phyloP scores from a whole-genome alignment of 2,113 vertebrate genomes.

The Planiliza haematocheilus region DNA sequence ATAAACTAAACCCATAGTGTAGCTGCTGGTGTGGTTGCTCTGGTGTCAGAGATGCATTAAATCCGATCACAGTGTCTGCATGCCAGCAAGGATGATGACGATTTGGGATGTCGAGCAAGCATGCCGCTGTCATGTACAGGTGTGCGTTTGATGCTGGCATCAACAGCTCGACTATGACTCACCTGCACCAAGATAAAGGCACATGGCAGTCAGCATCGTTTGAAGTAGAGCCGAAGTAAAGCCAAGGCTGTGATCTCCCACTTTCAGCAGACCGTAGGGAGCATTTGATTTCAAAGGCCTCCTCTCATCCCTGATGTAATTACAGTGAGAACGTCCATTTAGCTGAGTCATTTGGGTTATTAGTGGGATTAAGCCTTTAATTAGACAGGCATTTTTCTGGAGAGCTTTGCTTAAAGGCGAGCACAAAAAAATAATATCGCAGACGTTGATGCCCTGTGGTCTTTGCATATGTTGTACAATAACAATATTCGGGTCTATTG shows the following conservation, averaged over 20 bases:
- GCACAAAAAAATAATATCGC: conserved; percentile 3
- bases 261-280: conserved; percentile 34
- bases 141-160: conserved; percentile 57
- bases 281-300: conserved; percentile 45
- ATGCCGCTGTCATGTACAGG: conserved; percentile 32
- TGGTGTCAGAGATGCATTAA: background rate
- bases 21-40: background rate
- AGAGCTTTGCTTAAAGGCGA: conserved; percentile 20
- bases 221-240: conserved; percentile 39
- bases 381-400: conserved; percentile 36
- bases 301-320: conserved; percentile 44
- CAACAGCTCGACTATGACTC: conserved; percentile 21
- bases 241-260: conserved; percentile 4
- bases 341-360: conserved; percentile 58
- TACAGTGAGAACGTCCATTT: conserved; percentile 48
- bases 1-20: background rate
- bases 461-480: background rate
- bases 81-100: background rate
- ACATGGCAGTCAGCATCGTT: conserved; percentile 16
- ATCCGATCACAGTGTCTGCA: background rate
- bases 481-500: background rate
- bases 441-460: background rate
- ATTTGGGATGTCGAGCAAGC: background rate
- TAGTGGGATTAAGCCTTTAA: conserved; percentile 65
- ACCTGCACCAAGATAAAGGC: conserved; percentile 15